Base-by-base conservation (phyloP, 2,888 invertebrate species). In the Habrosyne pyritoides region DNA sequence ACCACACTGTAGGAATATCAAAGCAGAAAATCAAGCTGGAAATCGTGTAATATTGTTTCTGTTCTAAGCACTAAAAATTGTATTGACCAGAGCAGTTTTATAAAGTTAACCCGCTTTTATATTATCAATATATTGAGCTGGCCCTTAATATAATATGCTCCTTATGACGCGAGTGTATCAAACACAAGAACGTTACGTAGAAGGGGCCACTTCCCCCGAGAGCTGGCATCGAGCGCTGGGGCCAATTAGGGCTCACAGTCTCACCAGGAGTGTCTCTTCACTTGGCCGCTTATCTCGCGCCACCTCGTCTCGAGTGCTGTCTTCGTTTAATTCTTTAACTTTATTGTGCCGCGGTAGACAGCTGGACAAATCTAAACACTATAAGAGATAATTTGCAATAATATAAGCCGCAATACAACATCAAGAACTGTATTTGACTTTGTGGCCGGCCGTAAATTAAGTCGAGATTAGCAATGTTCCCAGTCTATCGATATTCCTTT, bases 201-300 rank as follows among this genome's bases (percentile, higher is more conserved):
- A 42, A 21, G 48, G 57, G 56, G 59, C 62, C 61, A 63, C 56
- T 69, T 75, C 42, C 52, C 42, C 36, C 51, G 59, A 72, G 70
- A 59, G 67, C 51, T 53, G 59, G 60, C 68, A 72, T 76, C 72
- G 75, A 66, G 71, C 73, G 69, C 66, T 55, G 53, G 60, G 64
- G 71, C 77, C 77, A 77, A 77, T 77, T 77, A 76, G 67, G 61
- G 58, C 71, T 65, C 64, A 56, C 50, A 53, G 55, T 61, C 42
- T 42, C 59, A 61, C 57, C 51, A 53, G 50, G 54, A 47, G 54
- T 53, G 51, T 18, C 63, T 53, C 60, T 53, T 49, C 42, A 56
- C 60, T 52, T 56, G 54, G 33, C 56, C 51, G 50, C 50, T 50
- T 50, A 50, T 50, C 50, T 6, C 42, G 42, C 18, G 42, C 42